Evolutionary conservation across 92 coral and sea anemone genomes (phyloP), one percentile per base, ranked within the genome.

Genomic region (Palythoa grandis): DNA sequence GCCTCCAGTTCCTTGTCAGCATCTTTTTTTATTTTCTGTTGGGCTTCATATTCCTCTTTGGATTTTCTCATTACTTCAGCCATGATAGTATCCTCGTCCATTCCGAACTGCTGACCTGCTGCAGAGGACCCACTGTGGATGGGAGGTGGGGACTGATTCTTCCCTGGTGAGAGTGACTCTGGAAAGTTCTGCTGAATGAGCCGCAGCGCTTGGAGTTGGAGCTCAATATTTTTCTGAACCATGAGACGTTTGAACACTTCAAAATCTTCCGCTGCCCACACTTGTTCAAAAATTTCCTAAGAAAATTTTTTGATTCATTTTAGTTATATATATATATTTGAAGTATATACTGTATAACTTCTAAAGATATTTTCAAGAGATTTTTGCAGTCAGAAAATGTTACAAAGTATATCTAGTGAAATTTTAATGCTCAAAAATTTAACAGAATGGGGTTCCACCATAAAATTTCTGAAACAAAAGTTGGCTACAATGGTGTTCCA

Each of bases 261-360:
- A 92, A 86, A 93, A 73, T 97, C 98, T 72, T 97, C 99, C 5
- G 97, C 98, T 43, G 99, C 98, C 97, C 97, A 95, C 29, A 97
- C 90, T 88, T 97, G 99, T 69, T 95, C 98, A 95, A 97, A 95
- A 14, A 93, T 92, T 58, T 95, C 93, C 99, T 97, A 70, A 24
- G 9, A 72, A 61, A 29, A 78, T 60, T 66, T 67, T 38, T 4
- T 22, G 35, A 22, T 69, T 29, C 1, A 1, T 69, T 10, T 25
- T 25, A 69, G 47, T 69, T 13, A 69, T 2, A 40, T 40, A 40
- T 40, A 40, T 8, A 61, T 19, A 61, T n/a, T n/a, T n/a, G 13
- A 57, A 57, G 5, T 61, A 61, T 15, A 57, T 61, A n/a, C 68
- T 17, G 24, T 14, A 1, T 61, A 61, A 61, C 10, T n/a, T 61